Percentiles rank a stretch among this genome's conserved stretches.
Evolutionary conservation across 2,797 vertebrate species (phyloP).

Genomic region (Sciurus carolinensis): DNA sequence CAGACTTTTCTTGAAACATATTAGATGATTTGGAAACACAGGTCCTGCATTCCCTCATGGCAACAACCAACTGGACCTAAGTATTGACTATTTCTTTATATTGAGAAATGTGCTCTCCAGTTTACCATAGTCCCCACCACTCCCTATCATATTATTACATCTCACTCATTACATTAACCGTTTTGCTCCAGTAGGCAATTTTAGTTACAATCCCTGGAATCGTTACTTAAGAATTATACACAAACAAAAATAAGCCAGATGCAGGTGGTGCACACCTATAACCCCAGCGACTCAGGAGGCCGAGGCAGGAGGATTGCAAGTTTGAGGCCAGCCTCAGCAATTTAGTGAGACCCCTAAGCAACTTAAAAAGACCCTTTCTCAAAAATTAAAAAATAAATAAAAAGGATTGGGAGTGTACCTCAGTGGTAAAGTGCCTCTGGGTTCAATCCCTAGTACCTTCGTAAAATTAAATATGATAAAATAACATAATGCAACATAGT

Average conservation of each 20-base stretch:
- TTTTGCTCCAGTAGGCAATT: not conserved
- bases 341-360: no score
- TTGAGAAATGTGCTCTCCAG: not conserved
- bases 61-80: not conserved
- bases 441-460: not conserved
- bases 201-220: not conserved
- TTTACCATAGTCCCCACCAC: not conserved
- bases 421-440: no score
- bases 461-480: not conserved
- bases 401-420: no score
- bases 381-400: no score
- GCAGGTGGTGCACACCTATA: no score
- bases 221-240: not conserved
- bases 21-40: not conserved
- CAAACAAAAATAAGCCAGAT: not conserved
- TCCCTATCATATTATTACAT: not conserved
- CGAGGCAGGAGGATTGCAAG: no score
- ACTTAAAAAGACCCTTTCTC: no score
- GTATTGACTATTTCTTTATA: not conserved
- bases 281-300: no score
- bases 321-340: no score
- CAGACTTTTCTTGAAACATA: conserved; percentile 30
- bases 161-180: not conserved
- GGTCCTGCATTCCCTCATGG: not conserved
- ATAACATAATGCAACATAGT: not conserved